These are phyloP conservation scores for Monodelphis domestica DNA, from an alignment of 2,797 vertebrate genomes.

Conservation along the genomic window DNA sequence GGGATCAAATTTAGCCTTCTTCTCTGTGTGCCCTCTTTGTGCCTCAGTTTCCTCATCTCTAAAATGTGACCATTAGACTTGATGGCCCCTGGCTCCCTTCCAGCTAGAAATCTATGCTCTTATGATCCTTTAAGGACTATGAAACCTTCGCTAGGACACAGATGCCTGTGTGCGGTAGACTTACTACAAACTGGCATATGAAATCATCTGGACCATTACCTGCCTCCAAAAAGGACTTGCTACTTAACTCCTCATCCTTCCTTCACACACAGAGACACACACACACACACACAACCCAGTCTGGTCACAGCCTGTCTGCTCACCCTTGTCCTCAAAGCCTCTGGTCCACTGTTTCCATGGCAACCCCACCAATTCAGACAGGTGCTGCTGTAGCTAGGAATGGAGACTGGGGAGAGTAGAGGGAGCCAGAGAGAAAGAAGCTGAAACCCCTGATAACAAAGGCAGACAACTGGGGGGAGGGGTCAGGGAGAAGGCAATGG, in stretches of 20 bases:
- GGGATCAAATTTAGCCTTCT: background rate
- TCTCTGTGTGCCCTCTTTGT: background rate
- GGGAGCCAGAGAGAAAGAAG: background rate
- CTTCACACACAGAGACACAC: background rate
- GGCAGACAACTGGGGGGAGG: background rate
- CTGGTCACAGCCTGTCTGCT: constrained; percentile 18
- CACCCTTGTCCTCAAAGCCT: constrained; percentile 49
- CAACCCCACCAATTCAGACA: constrained; percentile 17
- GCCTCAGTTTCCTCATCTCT: background rate
- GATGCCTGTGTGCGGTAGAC: background rate
- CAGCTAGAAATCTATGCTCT: background rate
- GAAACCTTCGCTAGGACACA: background rate
- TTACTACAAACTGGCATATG: background rate
- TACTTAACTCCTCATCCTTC: background rate
- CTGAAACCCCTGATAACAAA: background rate
- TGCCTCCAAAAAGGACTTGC: background rate
- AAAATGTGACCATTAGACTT: background rate
- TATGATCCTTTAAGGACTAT: background rate
- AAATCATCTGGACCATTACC: background rate
- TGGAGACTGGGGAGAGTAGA: background rate
- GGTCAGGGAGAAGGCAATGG: background rate
- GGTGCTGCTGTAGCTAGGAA: background rate
- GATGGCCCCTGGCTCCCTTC: background rate
- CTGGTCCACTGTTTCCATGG: constrained; percentile 57
- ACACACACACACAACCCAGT: background rate